Conservation (phyloP, 64 coral and sea anemone species). For the Actinia tenebrosa region DNA sequence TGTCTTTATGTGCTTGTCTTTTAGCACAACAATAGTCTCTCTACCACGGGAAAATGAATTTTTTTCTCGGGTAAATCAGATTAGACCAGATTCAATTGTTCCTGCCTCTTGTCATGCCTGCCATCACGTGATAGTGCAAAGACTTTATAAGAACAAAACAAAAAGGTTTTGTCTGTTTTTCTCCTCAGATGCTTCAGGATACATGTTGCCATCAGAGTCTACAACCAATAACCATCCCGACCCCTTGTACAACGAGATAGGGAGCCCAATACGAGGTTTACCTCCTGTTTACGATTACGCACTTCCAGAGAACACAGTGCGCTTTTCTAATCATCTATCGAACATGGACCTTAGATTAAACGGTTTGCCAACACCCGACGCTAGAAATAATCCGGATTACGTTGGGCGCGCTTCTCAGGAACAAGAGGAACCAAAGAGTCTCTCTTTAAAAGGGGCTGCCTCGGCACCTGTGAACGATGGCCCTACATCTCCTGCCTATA, state of each 20-base stretch:
- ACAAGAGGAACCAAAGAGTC: background rate
- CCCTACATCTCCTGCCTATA: background rate
- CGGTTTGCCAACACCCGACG: background rate
- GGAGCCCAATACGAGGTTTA: background rate
- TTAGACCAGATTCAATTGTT: no score
- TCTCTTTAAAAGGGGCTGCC: background rate
- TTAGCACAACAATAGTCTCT: no score
- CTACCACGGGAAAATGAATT: no score
- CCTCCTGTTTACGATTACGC: slow-evolving; percentile 1
- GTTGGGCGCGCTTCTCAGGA: background rate
- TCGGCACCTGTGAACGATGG: background rate
- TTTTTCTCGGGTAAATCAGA: no score
- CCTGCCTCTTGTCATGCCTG: no score
- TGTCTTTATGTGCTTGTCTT: background rate
- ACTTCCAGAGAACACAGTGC: slow-evolving; percentile 3
- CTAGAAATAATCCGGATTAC: background rate
- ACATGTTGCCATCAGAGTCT: background rate
- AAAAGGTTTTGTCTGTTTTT: background rate
- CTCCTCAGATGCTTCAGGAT: slow-evolving; percentile 4
- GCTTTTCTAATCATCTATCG: background rate
- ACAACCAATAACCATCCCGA: background rate
- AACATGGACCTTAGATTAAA: background rate
- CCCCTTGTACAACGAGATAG: slow-evolving; percentile 18
- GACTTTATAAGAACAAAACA: no score
- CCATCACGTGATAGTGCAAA: no score